Evolutionary conservation across 2,113 vertebrate species (phyloP).

Genomic region (Anhinga rufa): DNA sequence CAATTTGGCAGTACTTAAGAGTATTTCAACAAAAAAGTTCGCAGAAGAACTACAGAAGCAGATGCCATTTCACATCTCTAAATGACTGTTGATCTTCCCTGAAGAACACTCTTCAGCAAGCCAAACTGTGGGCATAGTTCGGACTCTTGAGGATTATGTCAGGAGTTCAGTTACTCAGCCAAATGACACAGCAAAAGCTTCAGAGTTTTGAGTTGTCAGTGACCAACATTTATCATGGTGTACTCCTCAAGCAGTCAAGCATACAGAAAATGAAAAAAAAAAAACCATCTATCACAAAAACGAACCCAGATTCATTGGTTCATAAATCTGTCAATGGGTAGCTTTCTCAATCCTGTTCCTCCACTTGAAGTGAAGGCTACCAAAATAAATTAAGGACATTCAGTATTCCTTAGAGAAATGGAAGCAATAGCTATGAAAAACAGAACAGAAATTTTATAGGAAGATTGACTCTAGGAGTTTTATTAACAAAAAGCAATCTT

Average conservation of each 20-base stretch:
- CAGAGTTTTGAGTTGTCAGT: background rate
- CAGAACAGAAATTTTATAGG: background rate
- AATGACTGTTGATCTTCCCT: background rate
- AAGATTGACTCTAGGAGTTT: background rate
- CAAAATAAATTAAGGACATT: background rate
- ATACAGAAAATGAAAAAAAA: background rate
- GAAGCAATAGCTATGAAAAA: background rate
- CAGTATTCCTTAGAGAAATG: background rate
- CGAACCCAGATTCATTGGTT: background rate
- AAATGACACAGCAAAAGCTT: background rate
- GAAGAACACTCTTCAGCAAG: background rate
- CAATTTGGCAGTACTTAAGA: background rate
- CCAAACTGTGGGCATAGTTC: background rate
- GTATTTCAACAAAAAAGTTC: background rate
- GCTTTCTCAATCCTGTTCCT: background rate
- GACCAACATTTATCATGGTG: background rate
- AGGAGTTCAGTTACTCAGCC: background rate
- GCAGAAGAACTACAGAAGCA: background rate
- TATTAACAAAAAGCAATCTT: background rate
- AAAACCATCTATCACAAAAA: background rate
- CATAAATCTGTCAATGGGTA: background rate
- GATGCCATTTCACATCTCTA: background rate
- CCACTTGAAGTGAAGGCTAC: background rate
- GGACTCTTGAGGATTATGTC: background rate
- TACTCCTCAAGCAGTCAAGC: background rate